Base-by-base conservation (phyloP, 1,140 invertebrate genomes). In the Carposina sasakii region DNA sequence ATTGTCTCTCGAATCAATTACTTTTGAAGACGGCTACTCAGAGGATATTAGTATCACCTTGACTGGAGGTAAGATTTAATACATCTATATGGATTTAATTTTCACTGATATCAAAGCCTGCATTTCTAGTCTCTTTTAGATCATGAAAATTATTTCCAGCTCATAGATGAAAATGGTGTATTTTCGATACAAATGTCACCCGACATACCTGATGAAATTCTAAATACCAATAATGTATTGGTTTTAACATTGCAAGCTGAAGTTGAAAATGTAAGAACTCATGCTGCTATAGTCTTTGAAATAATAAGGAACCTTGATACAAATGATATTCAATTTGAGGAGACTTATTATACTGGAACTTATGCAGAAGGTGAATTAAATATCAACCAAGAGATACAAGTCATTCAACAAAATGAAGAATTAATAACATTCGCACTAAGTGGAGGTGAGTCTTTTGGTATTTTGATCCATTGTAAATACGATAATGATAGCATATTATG, bases 321-420 rank as follows among this genome's bases (percentile, higher is more conserved):
- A 2, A 34, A 23, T 3, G 22, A 3, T 12, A 6, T 46, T 4
- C 0, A 13, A 24, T 46, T 46, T 36, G 44, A 46, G 12, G 30
- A 37, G 17, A 33, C 19, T 3, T 46, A 36, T 30, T 69, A 70
- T 26, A 63, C 48, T 13, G 63, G 67, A 16, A 31, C 31, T 12
- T 67, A 57, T 26, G 46, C 44, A 1, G 43, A 42, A 48, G 41
- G 23, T 8, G 50, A 45, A n/a, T 41, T 63, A 13, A 9, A 9
- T 3, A 45, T 54, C 4, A 20, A 49, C 3, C 23, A 21, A 13
- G 6, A 22, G 1, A 56, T 57, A 17, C 34, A 26, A 12, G n/a
- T 60, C 12, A 19, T 41, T 4, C 19, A 48, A 28, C 54, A 51
- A 3, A 51, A 44, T 16, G 13, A 19, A 10, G 37, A 37, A 15